Evolutionary conservation across 2,113 vertebrate genomes (phyloP).

Genomic region (Ciconia stormi): DNA sequence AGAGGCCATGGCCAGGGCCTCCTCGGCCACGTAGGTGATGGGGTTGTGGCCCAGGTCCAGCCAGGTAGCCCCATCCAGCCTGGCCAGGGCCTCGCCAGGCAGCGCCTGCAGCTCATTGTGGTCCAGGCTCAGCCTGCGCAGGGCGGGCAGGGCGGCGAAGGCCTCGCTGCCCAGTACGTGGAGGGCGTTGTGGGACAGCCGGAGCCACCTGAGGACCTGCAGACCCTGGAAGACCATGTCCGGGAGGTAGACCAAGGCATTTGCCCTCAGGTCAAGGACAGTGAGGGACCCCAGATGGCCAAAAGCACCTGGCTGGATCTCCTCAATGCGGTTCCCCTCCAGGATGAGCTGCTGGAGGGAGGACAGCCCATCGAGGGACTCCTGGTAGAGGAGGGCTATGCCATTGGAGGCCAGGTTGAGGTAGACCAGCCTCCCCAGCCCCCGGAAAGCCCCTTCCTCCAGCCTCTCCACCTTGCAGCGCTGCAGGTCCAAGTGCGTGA

Average conservation of each 20-base stretch:
- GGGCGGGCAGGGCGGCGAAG: constrained; percentile 85
- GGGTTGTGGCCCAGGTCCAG: constrained; percentile 92
- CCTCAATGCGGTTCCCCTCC: constrained; percentile 84
- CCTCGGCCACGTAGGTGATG: constrained; percentile 87
- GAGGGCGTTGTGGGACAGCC: constrained; percentile 88
- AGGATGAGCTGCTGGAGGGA: constrained; percentile 86
- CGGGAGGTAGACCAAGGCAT: constrained; percentile 89
- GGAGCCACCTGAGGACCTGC: constrained; percentile 85
- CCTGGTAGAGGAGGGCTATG: constrained; percentile 87
- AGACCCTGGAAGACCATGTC: constrained; percentile 94
- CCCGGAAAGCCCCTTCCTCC: constrained; percentile 89
- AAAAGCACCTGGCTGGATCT: constrained; percentile 90
- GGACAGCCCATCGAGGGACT: constrained; percentile 88
- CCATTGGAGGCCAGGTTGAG: constrained; percentile 89
- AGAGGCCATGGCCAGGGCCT: constrained; percentile 83
- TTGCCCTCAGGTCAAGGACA: constrained; percentile 85
- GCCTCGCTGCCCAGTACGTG: constrained; percentile 87
- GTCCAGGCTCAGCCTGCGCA: constrained; percentile 88
- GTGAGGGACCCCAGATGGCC: constrained; percentile 85
- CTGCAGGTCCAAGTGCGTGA: constrained; percentile 88
- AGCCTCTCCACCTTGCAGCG: constrained; percentile 82
- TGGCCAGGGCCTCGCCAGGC: constrained; percentile 84
- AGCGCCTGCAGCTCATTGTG: constrained; percentile 92
- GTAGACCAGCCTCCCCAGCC: constrained; percentile 86
- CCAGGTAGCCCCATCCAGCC: constrained; percentile 77